These are phyloP conservation scores for Petrocephalus microphthalmus DNA, from an alignment of 2,113 vertebrate species.

Conservation along the genomic window DNA sequence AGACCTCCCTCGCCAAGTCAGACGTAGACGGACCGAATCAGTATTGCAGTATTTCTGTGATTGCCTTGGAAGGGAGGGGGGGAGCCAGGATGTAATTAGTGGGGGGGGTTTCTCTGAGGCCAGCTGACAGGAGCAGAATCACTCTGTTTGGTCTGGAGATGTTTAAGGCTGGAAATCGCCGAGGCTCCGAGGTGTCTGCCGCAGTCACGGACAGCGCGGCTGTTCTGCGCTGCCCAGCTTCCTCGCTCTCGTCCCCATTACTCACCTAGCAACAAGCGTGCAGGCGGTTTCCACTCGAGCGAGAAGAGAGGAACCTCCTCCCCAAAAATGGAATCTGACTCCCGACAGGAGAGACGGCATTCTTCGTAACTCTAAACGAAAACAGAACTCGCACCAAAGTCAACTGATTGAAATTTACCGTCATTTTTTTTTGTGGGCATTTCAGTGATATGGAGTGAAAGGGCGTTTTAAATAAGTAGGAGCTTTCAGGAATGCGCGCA, in stretches of 20 bases:
- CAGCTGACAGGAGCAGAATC: slow-evolving; percentile 49
- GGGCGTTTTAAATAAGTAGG: slow-evolving; percentile 2
- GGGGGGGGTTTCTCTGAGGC: not conserved
- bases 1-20: not conserved
- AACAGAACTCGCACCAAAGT: not conserved
- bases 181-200: slow-evolving; percentile 37
- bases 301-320: not conserved
- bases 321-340: not conserved
- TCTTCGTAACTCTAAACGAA: not conserved
- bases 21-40: not conserved
- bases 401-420: not conserved
- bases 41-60: not conserved
- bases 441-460: not conserved
- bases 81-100: slow-evolving; percentile 43
- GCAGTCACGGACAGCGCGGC: not conserved
- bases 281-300: slow-evolving; percentile 13
- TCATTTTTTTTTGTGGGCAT: not conserved
- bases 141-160: slow-evolving; percentile 47
- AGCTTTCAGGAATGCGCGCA: not conserved
- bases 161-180: slow-evolving; percentile 50
- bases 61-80: not conserved
- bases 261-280: slow-evolving; percentile 39
- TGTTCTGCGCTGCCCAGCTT: slow-evolving; percentile 54
- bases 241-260: not conserved
- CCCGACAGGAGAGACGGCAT: not conserved